These are phyloP conservation scores for Rissa tridactyla DNA, from an alignment of 2,113 vertebrate genomes.

Conservation along the genomic window DNA sequence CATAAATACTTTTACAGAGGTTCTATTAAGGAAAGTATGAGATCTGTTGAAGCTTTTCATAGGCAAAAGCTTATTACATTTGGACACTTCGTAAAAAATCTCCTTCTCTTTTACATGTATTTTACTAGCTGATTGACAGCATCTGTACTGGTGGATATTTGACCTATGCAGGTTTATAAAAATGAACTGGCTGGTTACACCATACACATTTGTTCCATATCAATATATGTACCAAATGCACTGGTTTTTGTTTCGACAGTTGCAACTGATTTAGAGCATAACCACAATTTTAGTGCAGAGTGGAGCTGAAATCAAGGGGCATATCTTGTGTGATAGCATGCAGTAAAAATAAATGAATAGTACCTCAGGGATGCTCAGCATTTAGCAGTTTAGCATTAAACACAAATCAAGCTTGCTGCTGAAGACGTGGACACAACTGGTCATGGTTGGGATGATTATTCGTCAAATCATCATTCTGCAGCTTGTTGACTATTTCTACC, in stretches of 20 bases:
- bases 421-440: not conserved
- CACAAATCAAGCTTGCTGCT: not conserved
- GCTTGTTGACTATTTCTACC: not conserved
- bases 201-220: not conserved
- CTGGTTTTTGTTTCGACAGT: not conserved
- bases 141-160: not conserved
- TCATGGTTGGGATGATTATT: not conserved
- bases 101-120: not conserved
- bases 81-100: not conserved
- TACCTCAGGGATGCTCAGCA: not conserved
- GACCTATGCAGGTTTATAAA: not conserved
- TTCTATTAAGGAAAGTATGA: not conserved
- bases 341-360: not conserved
- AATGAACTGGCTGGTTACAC: not conserved
- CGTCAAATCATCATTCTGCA: not conserved
- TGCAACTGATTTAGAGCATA: not conserved
- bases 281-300: not conserved
- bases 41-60: not conserved
- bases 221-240: not conserved
- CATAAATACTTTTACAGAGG: not conserved
- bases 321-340: not conserved
- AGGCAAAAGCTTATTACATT: not conserved
- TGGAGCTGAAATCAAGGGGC: not conserved
- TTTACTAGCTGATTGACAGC: not conserved
- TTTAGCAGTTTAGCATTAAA: not conserved